phyloP scores from a whole-genome alignment of 2,113 vertebrate genomes.

The Alosa alosa region DNA sequence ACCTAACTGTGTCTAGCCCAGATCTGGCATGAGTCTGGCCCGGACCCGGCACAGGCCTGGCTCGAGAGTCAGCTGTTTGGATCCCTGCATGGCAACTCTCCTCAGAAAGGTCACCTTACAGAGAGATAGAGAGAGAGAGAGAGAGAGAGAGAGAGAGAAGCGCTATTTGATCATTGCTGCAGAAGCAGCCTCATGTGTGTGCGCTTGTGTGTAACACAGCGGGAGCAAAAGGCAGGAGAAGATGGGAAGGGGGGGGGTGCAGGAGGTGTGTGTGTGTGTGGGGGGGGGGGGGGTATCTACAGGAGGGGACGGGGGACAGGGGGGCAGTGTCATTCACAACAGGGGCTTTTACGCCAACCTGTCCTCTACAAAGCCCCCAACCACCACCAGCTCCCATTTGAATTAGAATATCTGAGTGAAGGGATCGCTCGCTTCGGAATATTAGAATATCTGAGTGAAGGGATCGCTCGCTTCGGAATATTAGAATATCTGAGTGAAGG shows the following conservation, averaged over 20 bases:
- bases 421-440: neutral
- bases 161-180: neutral
- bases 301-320: too few relatives aligned
- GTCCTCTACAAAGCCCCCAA: neutral
- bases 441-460: too few relatives aligned
- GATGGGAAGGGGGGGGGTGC: too few relatives aligned
- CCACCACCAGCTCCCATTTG: neutral
- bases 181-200: neutral
- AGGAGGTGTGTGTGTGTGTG: neutral
- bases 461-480: too few relatives aligned
- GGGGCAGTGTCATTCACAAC: neutral
- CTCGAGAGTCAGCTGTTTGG: too few relatives aligned
- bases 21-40: too few relatives aligned
- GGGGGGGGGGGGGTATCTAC: neutral
- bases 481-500: too few relatives aligned
- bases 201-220: neutral
- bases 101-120: neutral
- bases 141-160: neutral
- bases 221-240: too few relatives aligned
- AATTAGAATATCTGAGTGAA: neutral
- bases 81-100: too few relatives aligned
- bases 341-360: neutral
- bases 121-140: neutral
- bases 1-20: too few relatives aligned
- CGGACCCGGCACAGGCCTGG: too few relatives aligned